Conservation (phyloP, 2,113 vertebrate species). For the Dipodomys merriami region DNA sequence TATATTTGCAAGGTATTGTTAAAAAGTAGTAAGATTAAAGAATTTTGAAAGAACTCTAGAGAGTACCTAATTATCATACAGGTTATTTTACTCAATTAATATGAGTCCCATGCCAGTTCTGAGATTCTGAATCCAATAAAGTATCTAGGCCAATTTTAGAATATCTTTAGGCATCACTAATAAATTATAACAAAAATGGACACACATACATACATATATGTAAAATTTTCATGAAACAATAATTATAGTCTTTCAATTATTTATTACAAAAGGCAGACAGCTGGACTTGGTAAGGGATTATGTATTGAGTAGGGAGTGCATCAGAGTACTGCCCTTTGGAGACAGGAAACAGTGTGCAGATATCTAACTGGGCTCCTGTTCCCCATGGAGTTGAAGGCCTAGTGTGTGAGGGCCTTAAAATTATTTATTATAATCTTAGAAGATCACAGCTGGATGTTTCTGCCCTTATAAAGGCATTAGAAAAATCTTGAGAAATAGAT, state of each 20-base stretch:
- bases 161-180: neutral
- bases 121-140: neutral
- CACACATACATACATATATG: neutral
- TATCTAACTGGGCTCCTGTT: neutral
- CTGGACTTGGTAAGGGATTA: no score
- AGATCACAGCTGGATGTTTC: neutral
- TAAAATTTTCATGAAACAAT: neutral
- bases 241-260: neutral
- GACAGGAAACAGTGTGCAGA: neutral
- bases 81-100: constrained; percentile 40
- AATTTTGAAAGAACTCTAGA: constrained; percentile 1
- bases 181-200: neutral
- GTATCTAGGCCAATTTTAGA: neutral
- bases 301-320: neutral
- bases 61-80: neutral
- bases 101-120: neutral
- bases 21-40: neutral
- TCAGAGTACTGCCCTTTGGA: neutral
- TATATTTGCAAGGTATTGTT: neutral
- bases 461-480: neutral
- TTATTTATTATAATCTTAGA: neutral
- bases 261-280: neutral
- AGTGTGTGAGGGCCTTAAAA: neutral
- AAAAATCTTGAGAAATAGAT: neutral
- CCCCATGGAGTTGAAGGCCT: neutral